Base-by-base conservation (phyloP, 2,888 invertebrate genomes). In the Volucella inanis region DNA sequence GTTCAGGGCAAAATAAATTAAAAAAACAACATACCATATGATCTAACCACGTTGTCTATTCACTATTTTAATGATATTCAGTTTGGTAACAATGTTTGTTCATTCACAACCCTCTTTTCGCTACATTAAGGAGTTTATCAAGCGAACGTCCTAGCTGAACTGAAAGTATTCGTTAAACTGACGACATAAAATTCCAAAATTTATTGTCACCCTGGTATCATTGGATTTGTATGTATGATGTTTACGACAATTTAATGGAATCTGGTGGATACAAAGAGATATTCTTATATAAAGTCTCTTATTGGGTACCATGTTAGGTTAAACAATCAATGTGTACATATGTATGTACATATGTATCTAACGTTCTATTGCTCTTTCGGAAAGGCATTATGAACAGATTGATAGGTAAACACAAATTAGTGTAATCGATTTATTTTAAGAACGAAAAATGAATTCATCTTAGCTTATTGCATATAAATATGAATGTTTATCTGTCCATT, bases 181-280 rank as follows among this genome's bases (percentile, higher is more conserved):
- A 8, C 38, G 62, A 43, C 43, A 52, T 71, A 72, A 72, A 72
- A 62, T 62, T 45, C 14, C 38, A 22, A 54, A 74, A 74, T 74
- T 74, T 74, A 74, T 64, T 62, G 38, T 54, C 45, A 18, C 38
- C 62, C 18, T 12, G 39, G 54, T 64, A 64, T 74, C 52, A 12
- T 45, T 74, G 38, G 38, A 54, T 38, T 62, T 72, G 62, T 64
- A 74, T 74, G 45, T 43, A 59, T 14, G 61, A 52, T 59, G 52
- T 72, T 72, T 72, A 72, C 71, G 61, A 61, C 43, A 43, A n/a
- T 52, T 61, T 50, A 71, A 71, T 71, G 61, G 61, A 50, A 59
- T 59, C 22, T 71, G 59, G 22, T 31, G 31, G 43, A 43, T 50
- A 68, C n/a, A n/a, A 70, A 57, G 31, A 9, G 38, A 47, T 3